Evolutionary conservation across 2,797 vertebrate species (phyloP).

Genomic region (Falco rusticolus): DNA sequence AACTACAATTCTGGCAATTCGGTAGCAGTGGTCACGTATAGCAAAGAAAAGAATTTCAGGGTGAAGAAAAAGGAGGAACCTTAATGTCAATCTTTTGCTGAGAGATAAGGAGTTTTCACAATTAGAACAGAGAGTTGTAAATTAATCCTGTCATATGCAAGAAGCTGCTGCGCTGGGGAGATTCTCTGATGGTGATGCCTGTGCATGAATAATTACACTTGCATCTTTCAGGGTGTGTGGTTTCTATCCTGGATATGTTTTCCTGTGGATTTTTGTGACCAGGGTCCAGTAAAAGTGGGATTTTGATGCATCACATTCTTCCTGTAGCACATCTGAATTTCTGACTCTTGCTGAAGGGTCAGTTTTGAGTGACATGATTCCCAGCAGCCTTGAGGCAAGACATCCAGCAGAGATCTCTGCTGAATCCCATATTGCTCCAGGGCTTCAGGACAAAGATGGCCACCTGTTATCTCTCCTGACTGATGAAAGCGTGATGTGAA

Average conservation of each 20-base stretch:
- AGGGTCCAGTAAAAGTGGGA: neutral
- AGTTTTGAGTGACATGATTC: neutral
- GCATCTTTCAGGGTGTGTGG: neutral
- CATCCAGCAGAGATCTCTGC: neutral
- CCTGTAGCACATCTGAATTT: neutral
- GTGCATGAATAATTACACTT: neutral
- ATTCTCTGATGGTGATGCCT: neutral
- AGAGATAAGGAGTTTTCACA: constrained; percentile 6
- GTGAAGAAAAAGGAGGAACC: neutral
- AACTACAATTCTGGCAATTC: neutral
- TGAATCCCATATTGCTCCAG: neutral
- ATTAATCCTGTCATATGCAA: neutral
- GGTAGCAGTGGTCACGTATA: neutral
- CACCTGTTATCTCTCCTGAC: neutral
- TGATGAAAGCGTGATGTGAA: constrained; percentile 1
- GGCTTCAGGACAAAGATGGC: neutral
- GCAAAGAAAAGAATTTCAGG: neutral
- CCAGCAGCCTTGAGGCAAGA: neutral
- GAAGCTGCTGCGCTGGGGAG: neutral
- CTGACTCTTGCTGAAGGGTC: neutral
- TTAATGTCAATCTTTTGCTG: neutral
- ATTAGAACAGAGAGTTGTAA: neutral
- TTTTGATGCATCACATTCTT: neutral
- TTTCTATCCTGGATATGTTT: neutral
- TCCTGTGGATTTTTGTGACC: neutral